Evolutionary conservation across 2,113 vertebrate species (phyloP), one percentile per base, ranked within the genome.

Genomic region (Phyllostomus hastatus): DNA sequence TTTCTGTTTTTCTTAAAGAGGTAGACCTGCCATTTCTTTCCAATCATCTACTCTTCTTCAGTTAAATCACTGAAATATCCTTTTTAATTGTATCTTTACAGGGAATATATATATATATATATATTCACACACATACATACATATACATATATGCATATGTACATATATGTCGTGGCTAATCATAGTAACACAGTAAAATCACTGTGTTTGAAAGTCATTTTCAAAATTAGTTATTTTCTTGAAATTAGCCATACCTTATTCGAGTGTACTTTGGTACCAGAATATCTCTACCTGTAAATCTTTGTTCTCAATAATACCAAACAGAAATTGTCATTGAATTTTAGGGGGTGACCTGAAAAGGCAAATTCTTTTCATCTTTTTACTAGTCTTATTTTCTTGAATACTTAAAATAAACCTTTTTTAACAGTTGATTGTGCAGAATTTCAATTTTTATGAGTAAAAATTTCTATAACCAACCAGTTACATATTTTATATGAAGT

Each of bases 151-250:
- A 61, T 31, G 19, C n/a, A 72, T 89, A 88, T 89, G 84, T 85
- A 33, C 48, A 35, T 72, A 75, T 64, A 12, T 91, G 41, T 79
- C 43, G 26, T 46, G 17, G 17, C 31, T 84, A 52, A 59, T 95
- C 86, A 33, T 28, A 87, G 38, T 41, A 67, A 43, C 50, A 82
- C 35, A 88, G 46, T 10, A 90, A 75, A 67, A 67, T 88, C 46
- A 93, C n/a, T 88, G 31, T 79, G 17, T 81, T 94, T 86, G 69
- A 43, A 95, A 90, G 67, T 90, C 78, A 61, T 69, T 86, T 90
- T 95, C 59, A 87, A 48, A 82, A 76, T 91, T 59, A 61, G 24
- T 84, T 43, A 28, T 82, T 80, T 92, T 94, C 38, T 46, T 72
- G 5, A 93, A 89, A 94, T 89, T 88, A 82, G 20, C 19, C 26